Evolutionary conservation across 1,140 invertebrate genomes (phyloP).

Genomic region (Zaprionus taronus): DNA sequence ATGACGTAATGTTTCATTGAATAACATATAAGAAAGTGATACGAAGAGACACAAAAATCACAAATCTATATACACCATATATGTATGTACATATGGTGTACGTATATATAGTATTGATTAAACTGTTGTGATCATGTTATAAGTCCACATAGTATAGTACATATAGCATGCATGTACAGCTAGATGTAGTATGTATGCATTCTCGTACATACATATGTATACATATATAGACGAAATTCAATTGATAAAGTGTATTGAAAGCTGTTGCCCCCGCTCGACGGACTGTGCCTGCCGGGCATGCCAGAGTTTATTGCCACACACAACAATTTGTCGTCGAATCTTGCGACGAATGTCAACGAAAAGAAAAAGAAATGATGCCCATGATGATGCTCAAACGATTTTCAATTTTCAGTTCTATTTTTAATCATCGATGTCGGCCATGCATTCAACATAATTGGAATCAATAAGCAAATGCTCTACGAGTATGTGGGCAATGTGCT

Average conservation of each 20-base stretch:
- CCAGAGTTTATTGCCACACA: slow-evolving; percentile 67
- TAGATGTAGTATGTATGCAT: slow-evolving; percentile 5
- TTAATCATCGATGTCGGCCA: slow-evolving; percentile 69
- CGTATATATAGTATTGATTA: slow-evolving; percentile 59
- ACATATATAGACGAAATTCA: slow-evolving; percentile 63
- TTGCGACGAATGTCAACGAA: slow-evolving; percentile 15
- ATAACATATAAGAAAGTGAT: slow-evolving; percentile 24
- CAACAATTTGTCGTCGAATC: slow-evolving; percentile 26
- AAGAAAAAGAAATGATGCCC: slow-evolving; percentile 20
- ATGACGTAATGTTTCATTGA: slow-evolving; percentile 80
- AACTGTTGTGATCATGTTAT: slow-evolving; percentile 39
- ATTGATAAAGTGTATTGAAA: slow-evolving; percentile 72
- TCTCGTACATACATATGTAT: slow-evolving; percentile 8
- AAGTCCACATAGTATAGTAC: slow-evolving; percentile 40
- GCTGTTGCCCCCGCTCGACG: slow-evolving; percentile 49
- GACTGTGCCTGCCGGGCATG: slow-evolving; percentile 3
- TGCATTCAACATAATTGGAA: slow-evolving; percentile 78
- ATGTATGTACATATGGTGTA: neutral
- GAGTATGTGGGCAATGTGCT: slow-evolving; percentile 81
- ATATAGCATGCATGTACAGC: slow-evolving; percentile 22
- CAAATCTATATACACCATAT: slow-evolving; percentile 3
- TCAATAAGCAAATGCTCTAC: slow-evolving; percentile 83
- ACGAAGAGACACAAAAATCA: slow-evolving; percentile 9
- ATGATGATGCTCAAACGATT: slow-evolving; percentile 12
- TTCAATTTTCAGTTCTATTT: slow-evolving; percentile 74